These are phyloP conservation scores for Littorina saxatilis DNA, from an alignment of 1,140 invertebrate genomes.

Conservation along the genomic window DNA sequence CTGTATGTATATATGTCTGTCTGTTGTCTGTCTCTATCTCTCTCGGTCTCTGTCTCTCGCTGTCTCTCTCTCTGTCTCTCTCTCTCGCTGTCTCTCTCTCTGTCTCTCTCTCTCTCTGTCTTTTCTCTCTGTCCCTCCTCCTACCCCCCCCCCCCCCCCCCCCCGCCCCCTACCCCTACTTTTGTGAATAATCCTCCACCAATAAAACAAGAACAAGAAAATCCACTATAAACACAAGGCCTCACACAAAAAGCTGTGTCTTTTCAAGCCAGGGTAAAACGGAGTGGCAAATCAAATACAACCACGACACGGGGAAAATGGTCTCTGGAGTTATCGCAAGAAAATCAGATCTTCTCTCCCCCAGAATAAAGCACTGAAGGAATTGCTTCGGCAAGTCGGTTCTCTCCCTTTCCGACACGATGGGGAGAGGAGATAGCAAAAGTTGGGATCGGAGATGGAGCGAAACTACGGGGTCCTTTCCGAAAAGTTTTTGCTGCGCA, in stretches of 20 bases:
- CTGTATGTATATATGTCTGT: too few species aligned
- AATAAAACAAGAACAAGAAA: neutral
- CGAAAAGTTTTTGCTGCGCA: neutral
- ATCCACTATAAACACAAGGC: neutral
- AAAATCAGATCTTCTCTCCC: neutral
- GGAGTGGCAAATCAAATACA: neutral
- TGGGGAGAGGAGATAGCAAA: slow-evolving; percentile 5
- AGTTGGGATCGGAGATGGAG: slow-evolving; percentile 15
- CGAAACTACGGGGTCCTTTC: neutral
- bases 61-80: too few species aligned
- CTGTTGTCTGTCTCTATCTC: too few species aligned
- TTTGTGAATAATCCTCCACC: too few species aligned
- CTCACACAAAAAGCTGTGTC: neutral
- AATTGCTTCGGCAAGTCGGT: neutral
- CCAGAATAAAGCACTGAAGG: neutral
- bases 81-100: too few species aligned
- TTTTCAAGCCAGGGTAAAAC: neutral
- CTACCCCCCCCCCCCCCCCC: too few species aligned
- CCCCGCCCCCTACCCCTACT: too few species aligned
- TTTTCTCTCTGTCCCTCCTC: too few species aligned
- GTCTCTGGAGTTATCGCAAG: neutral
- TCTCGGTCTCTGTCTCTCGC: too few species aligned
- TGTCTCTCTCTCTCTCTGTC: too few species aligned
- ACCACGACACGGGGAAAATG: neutral
- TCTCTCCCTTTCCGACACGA: neutral